These are phyloP conservation scores for Choristoneura rosaceana DNA, from an alignment of 2,888 invertebrate genomes.

Conservation along the genomic window DNA sequence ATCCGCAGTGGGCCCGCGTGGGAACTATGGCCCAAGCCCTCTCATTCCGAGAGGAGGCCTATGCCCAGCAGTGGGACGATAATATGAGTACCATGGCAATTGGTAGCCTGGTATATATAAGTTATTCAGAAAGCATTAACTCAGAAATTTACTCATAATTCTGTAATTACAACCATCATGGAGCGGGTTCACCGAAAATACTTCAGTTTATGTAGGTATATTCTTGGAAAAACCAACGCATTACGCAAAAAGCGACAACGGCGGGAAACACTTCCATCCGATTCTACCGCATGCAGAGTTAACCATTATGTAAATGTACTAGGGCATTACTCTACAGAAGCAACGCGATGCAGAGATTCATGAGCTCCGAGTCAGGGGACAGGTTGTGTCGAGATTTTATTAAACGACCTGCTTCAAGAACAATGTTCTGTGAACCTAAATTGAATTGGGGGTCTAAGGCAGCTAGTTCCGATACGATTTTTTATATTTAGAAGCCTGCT, in stretches of 20 bases:
- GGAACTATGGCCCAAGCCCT: no score
- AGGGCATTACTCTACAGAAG: constrained; percentile 20
- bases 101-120: no score
- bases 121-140: no score
- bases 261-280: constrained; percentile 10
- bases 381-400: constrained; percentile 23
- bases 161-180: background rate
- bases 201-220: background rate
- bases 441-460: background rate
- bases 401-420: constrained; percentile 6
- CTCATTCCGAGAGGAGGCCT: no score
- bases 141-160: no score
- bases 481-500: no score
- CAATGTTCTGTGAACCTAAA: background rate
- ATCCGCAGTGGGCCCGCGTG: no score
- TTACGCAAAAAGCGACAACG: constrained; percentile 6
- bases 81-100: no score
- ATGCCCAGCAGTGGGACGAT: no score
- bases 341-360: constrained; percentile 17
- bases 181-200: background rate
- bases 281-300: constrained; percentile 5
- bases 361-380: constrained; percentile 5
- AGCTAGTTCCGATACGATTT: no score
- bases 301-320: constrained; percentile 34
- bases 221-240: constrained; percentile 5